Percentiles rank a stretch among this genome's conserved stretches.
Evolutionary conservation across 2,113 vertebrate species (phyloP).

Genomic region (Cottus gobio): DNA sequence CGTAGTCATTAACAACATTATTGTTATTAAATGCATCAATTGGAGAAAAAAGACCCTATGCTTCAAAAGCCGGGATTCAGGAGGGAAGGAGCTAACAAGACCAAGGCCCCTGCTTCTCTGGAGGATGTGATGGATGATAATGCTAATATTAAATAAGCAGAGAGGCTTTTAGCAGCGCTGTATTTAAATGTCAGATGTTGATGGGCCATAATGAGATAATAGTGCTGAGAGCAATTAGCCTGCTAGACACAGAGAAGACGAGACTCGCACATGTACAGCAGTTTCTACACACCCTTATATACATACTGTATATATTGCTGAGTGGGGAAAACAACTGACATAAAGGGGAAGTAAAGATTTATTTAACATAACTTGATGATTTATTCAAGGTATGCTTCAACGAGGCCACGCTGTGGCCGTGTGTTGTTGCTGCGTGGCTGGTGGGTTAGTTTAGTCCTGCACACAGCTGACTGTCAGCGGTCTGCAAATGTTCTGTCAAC

Average conservation of each 20-base stretch:
- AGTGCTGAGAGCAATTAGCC: slow-evolving; percentile 76
- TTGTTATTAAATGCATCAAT: slow-evolving; percentile 63
- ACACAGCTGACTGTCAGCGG: neutral
- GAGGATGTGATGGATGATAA: slow-evolving; percentile 67
- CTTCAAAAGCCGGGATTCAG: slow-evolving; percentile 32
- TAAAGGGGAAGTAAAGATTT: slow-evolving; percentile 18
- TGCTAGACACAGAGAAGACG: slow-evolving; percentile 44
- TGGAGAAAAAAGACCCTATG: slow-evolving; percentile 24
- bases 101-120: slow-evolving; percentile 42
- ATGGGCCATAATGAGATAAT: slow-evolving; percentile 80
- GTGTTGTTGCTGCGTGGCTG: neutral
- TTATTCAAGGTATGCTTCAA: neutral
- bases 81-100: slow-evolving; percentile 59
- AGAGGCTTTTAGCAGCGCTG: slow-evolving; percentile 80
- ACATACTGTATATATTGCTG: neutral
- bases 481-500: neutral
- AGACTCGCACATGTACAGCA: slow-evolving; percentile 27
- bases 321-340: slow-evolving; percentile 26
- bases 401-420: neutral
- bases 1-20: slow-evolving; percentile 50
- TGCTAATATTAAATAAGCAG: slow-evolving; percentile 76
- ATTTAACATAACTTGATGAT: neutral
- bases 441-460: neutral
- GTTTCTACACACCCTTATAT: neutral
- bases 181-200: slow-evolving; percentile 81